Conservation (phyloP, 2,888 invertebrate species). For the Conomelus anceps region DNA sequence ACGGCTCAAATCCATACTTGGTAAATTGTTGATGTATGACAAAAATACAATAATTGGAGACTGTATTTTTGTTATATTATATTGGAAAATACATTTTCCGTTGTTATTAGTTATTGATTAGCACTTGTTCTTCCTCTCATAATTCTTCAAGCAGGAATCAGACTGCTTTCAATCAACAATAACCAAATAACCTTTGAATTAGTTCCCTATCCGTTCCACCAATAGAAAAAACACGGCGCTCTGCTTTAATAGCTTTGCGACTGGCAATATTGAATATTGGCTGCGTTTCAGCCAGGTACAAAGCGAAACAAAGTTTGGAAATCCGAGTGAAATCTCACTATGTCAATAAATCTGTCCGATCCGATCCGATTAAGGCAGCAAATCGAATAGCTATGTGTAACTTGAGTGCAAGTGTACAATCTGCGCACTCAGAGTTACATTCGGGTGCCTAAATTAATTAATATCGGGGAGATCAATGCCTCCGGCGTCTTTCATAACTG, state of each 20-base stretch:
- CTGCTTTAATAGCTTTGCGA: neutral
- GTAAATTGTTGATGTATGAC: too few species aligned
- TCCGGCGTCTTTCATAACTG: neutral
- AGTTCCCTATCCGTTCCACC: neutral
- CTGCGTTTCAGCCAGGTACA: neutral
- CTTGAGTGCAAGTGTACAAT: neutral
- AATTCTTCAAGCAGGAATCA: too few species aligned
- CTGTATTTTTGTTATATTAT: too few species aligned
- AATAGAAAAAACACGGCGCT: neutral
- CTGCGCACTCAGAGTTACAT: neutral
- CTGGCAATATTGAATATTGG: neutral
- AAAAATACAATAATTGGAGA: too few species aligned
- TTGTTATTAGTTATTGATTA: too few species aligned
- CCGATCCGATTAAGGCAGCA: neutral
- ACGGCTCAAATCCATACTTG: too few species aligned
- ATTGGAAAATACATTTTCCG: too few species aligned
- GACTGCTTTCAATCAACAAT: too few species aligned
- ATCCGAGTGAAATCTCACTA: neutral
- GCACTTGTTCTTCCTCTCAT: too few species aligned
- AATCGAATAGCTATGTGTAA: neutral
- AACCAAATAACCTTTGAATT: too few species aligned
- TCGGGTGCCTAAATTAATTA: neutral
- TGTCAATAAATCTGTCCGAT: neutral
- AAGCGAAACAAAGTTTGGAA: neutral
- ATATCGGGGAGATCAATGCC: neutral